Evolutionary conservation across 2,113 vertebrate species (phyloP).

Genomic region (Scalopus aquaticus): DNA sequence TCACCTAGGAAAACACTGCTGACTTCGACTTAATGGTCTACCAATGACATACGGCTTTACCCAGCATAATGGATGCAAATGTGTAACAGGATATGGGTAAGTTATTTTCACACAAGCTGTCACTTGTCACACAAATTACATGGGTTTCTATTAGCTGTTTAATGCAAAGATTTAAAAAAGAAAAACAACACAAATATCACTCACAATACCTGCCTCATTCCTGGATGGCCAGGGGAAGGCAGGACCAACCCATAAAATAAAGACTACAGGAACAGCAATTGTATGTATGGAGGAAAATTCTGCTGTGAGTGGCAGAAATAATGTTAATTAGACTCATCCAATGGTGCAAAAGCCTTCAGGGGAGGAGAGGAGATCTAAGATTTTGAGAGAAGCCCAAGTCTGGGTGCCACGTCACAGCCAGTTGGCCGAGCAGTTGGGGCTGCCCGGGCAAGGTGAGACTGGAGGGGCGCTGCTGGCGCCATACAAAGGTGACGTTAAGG

Average conservation of each 20-base stretch:
- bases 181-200: background rate
- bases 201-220: constrained; percentile 19
- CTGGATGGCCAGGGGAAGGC: background rate
- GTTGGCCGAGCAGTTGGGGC: constrained; percentile 53
- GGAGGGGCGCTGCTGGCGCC: constrained; percentile 74
- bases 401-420: background rate
- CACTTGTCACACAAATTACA: constrained; percentile 76
- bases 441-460: constrained; percentile 80
- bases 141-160: constrained; percentile 65
- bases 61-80: constrained; percentile 81
- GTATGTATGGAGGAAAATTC: background rate
- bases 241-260: background rate
- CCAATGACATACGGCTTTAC: constrained; percentile 76
- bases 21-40: constrained; percentile 73
- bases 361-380: constrained; percentile 47
- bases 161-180: constrained; percentile 53
- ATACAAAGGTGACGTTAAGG: constrained; percentile 79
- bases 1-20: constrained; percentile 84
- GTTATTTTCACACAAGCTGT: constrained; percentile 78
- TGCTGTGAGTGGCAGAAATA: background rate
- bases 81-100: constrained; percentile 70
- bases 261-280: background rate
- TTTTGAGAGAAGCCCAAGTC: constrained; percentile 1
- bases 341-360: constrained; percentile 16
- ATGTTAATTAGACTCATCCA: constrained; percentile 37